phyloP scores from a whole-genome alignment of 2,797 vertebrate species.

The Pristis pectinata region DNA sequence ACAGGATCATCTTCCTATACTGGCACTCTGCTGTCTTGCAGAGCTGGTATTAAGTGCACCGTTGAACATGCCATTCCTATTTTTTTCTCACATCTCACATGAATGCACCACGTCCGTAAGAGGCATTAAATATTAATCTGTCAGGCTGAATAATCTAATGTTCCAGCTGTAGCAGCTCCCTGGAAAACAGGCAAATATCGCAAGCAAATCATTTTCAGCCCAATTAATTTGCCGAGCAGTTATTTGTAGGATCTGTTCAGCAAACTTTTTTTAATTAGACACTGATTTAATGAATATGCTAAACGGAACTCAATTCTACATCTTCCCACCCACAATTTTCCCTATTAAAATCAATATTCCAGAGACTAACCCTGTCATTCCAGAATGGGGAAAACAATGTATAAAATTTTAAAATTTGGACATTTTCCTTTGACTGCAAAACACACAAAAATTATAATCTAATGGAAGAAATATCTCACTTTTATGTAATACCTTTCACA shows the following conservation, averaged over 20 bases:
- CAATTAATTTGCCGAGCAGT: conserved; percentile 15
- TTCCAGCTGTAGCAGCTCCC: conserved; percentile 19
- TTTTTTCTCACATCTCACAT: conserved; percentile 16
- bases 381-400: neutral
- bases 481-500: neutral
- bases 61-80: neutral
- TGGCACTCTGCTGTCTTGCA: neutral
- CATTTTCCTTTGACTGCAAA: neutral
- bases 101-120: conserved; percentile 20
- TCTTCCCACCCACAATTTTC: neutral
- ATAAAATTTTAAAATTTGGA: neutral
- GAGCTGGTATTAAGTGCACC: conserved; percentile 5
- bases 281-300: conserved; percentile 5
- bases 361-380: neutral
- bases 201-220: conserved; percentile 30
- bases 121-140: conserved; percentile 35
- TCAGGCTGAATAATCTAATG: conserved; percentile 35
- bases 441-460: neutral
- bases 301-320: neutral
- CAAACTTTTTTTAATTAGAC: neutral
- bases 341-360: neutral
- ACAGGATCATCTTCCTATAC: conserved; percentile 17
- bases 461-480: neutral
- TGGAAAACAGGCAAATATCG: conserved; percentile 31
- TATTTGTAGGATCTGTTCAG: conserved; percentile 5